phyloP scores from a whole-genome alignment of 2,113 vertebrate genomes.

The Oophaga pumilio region DNA sequence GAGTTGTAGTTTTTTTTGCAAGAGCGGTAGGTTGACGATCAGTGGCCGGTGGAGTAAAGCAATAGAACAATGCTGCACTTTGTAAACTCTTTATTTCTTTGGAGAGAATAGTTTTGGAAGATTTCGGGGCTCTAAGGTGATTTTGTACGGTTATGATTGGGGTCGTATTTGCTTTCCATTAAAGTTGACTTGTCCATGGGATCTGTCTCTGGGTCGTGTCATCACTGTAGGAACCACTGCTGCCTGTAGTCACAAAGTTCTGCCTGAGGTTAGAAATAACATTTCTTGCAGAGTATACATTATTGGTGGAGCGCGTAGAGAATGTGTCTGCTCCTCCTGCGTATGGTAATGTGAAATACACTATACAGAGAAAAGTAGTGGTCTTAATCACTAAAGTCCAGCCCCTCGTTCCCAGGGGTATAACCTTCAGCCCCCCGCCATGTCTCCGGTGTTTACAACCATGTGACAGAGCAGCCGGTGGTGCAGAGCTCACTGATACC shows the following conservation, averaged over 20 bases:
- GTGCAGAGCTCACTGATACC: no score
- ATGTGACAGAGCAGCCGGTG: no score
- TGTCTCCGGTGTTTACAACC: no score
- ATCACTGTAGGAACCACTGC: background rate
- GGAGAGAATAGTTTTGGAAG: background rate
- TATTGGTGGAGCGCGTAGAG: no score
- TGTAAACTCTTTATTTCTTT: background rate
- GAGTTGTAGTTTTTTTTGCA: background rate
- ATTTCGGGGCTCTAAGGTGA: background rate
- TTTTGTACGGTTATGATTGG: background rate
- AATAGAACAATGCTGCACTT: slow-evolving; percentile 17
- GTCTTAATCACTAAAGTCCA: no score
- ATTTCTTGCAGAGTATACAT: no score
- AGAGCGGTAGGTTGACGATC: background rate
- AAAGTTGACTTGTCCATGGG: background rate
- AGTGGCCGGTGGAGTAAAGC: background rate
- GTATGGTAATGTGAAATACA: no score
- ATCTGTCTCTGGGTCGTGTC: background rate
- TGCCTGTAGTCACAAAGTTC: background rate
- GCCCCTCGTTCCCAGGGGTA: no score
- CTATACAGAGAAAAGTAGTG: no score
- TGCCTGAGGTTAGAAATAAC: no score
- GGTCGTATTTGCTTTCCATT: background rate
- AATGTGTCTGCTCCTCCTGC: no score
- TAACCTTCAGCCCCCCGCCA: no score